Base-by-base conservation (phyloP, 2,113 vertebrate species). In the Poeciliopsis turrubarensis region DNA sequence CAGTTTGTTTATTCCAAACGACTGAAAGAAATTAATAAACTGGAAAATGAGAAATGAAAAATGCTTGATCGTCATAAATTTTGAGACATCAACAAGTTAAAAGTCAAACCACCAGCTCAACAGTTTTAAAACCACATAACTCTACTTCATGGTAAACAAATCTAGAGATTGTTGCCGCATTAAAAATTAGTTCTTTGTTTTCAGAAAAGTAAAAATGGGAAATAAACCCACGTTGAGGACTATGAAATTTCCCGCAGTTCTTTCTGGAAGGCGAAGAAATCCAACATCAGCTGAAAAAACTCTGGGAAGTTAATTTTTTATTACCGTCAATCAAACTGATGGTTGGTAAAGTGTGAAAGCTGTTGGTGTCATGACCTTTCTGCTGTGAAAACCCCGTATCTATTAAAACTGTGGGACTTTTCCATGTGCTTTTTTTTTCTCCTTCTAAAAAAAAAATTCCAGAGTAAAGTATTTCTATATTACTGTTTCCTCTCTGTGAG, bases 401-500 rank as follows among this genome's bases (percentile, higher is more conserved):
- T 6, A 32, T 51, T 65, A 25, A 17, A 70, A 54, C 17, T 29
- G 70, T 10, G 68, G 79, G 44, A 70, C 31, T 60, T 76, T 70
- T 65, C 51, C 34, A 60, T 17, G 26, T 63, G 54, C n/a, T 34
- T 44, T 73, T 51, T 65, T 29, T 70, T 57, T 29, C 12, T 4
- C 27, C 8, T 64, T 71, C 3, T 39, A 15, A 29, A 73, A 0
- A 27, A 34, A 31, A 72, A 68, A 25, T 54, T n/a, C 25, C 25
- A 13, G 31, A n/a, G 31, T 62, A 19, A 5, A 11, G 7, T 13
- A 60, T 72, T 68, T 62, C 17, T 75, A 54, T 54, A 22, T 2
- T 57, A 9, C 51, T 44, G 41, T 19, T 69, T 78, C 71, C 72
- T 80, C 60, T 22, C 11, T 62, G 17, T 64, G 51, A 71, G 30